Base-by-base conservation (phyloP, 2,888 invertebrate species). In the Lycia hirtaria region DNA sequence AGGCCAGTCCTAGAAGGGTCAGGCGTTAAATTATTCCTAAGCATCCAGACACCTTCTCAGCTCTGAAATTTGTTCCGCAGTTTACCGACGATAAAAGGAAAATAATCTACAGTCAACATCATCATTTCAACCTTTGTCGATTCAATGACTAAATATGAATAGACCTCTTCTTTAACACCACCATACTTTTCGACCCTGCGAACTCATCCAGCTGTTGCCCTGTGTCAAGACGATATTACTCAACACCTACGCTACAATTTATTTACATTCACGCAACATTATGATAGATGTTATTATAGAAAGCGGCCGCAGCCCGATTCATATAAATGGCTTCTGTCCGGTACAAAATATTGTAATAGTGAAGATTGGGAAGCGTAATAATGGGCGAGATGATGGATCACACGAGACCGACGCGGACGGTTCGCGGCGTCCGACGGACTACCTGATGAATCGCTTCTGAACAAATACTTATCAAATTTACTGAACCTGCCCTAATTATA, bases 371-470 rank as follows among this genome's bases (percentile, higher is more conserved):
- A 67, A 55, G 68, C 50, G 41, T 53, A 72, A 70, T 71, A 68
- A 69, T 68, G 60, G 49, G 47, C 53, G 52, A 49, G 50, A 43
- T 62, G 40, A 76, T 75, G 69, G 69, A 74, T 76, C 71, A 74
- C 50, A 56, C 51, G 62, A 62, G 67, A 56, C 60, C 61, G 67
- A 67, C 73, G 68, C 60, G 60, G 67, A 67, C 73, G 68, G 65
- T 63, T 67, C 55, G 66, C 57, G 66, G 64, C 49, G 70, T 66
- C 55, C 61, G 60, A 59, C 65, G 62, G 70, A 64, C 64, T 62
- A 67, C 64, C 67, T 71, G 71, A 75, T 75, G 67, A 71, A 69
- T 69, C 63, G 67, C 61, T 70, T 54, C 53, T 38, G 40, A 48
- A 41, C 43, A 28, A 43, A 57, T 52, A 47, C 38, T 20, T 64